Conservation (phyloP, 2,797 vertebrate species). For the Triplophysa bombifrons region DNA sequence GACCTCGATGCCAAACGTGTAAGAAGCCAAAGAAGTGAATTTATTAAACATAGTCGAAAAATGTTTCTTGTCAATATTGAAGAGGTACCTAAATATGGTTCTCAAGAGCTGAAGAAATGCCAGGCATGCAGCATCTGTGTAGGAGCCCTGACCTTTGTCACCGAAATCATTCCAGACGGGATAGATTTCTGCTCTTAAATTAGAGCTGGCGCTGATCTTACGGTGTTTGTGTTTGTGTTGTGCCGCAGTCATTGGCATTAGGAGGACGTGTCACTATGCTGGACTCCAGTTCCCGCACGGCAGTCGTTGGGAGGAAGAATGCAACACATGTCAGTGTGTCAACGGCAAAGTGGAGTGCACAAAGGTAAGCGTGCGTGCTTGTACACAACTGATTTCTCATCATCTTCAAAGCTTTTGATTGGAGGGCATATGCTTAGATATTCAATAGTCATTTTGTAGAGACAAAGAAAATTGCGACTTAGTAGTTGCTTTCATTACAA, state of each 20-base stretch:
- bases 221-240: conserved; percentile 39
- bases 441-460: no score
- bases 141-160: conserved; percentile 19
- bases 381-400: neutral
- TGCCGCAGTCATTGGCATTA: conserved; percentile 83
- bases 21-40: conserved; percentile 55
- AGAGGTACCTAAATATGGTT: neutral
- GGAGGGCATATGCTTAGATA: no score
- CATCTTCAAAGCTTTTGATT: no score
- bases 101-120: neutral
- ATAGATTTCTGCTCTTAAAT: conserved; percentile 32
- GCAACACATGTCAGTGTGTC: conserved; percentile 90
- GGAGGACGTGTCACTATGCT: conserved; percentile 86
- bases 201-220: conserved; percentile 41
- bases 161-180: conserved; percentile 14
- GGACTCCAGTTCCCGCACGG: conserved; percentile 89
- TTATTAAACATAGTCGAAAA: neutral
- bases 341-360: conserved; percentile 89
- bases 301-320: conserved; percentile 92
- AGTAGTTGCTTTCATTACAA: no score
- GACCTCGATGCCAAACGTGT: conserved; percentile 93
- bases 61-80: neutral
- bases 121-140: neutral
- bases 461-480: no score
- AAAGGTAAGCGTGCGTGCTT: conserved; percentile 77